Evolutionary conservation across 37 sponge, comb jelly and placozoan genomes (phyloP).

Genomic region (Amphimedon queenslandica): DNA sequence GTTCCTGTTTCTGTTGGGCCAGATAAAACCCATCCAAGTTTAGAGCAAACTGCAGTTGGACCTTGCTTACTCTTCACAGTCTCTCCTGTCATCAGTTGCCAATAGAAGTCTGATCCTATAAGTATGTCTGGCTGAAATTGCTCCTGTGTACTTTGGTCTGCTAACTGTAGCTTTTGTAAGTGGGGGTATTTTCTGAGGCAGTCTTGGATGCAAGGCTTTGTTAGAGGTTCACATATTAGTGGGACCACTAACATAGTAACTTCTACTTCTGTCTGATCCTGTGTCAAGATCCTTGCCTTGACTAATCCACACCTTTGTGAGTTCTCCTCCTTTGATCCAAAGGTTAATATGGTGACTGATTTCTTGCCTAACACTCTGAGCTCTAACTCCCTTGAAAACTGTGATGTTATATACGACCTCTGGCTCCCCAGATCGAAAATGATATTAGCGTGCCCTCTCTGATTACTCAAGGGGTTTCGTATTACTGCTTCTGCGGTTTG

Average conservation of each 20-base stretch:
- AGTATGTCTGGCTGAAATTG: conserved; percentile 11
- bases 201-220: not conserved
- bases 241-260: conserved; percentile 17
- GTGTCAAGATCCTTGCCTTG: conserved; percentile 6
- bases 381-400: not conserved
- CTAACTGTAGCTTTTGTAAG: conserved; percentile 6
- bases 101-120: conserved; percentile 19
- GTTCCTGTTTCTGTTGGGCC: conserved; percentile 14
- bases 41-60: conserved; percentile 16
- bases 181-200: not conserved
- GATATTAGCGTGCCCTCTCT: conserved; percentile 1
- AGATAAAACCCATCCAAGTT: conserved; percentile 25
- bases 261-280: not conserved
- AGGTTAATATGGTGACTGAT: conserved; percentile 15
- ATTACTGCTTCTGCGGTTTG: conserved; percentile 22
- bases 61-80: conserved; percentile 2
- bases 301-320: conserved; percentile 7
- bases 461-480: conserved; percentile 14
- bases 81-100: conserved; percentile 18
- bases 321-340: conserved; percentile 13
- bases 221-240: conserved; percentile 32
- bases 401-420: conserved; percentile 17
- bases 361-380: conserved; percentile 1
- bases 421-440: conserved; percentile 19
- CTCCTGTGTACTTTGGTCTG: not conserved